phyloP scores from a whole-genome alignment of 2,888 invertebrate species.

The Pilophorus perplexus region DNA sequence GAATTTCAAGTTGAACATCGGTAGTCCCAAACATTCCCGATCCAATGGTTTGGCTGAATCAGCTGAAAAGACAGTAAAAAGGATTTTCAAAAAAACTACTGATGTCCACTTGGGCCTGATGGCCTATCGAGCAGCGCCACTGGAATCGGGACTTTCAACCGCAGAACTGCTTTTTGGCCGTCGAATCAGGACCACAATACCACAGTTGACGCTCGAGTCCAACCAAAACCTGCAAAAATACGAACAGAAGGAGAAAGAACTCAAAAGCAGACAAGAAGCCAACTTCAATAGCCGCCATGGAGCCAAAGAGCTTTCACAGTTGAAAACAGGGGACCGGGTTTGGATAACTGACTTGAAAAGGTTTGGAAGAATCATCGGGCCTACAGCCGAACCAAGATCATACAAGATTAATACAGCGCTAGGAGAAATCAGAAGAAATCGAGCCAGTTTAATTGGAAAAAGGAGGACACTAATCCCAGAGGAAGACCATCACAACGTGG shows the following conservation, averaged over 20 bases:
- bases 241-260: background rate
- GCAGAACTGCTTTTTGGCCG: conserved; percentile 17
- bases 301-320: background rate
- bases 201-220: background rate
- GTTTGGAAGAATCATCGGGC: background rate
- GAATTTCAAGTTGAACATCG: background rate
- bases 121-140: conserved; percentile 10
- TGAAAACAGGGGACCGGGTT: background rate
- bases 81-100: background rate
- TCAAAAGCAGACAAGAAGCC: conserved; percentile 1
- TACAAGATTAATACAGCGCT: conserved; percentile 11
- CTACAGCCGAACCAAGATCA: background rate
- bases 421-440: conserved; percentile 13
- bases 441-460: background rate
- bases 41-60: no score
- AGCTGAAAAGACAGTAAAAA: conserved; percentile 8
- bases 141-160: conserved; percentile 16
- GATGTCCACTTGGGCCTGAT: background rate
- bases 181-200: conserved; percentile 10
- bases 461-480: no score
- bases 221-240: background rate
- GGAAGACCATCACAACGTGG: background rate
- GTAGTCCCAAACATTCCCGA: conserved; percentile 18
- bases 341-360: conserved; percentile 13
- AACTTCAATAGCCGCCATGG: conserved; percentile 6